Evolutionary conservation across 2,113 vertebrate species (phyloP).

Genomic region (Campylomormyrus numenius): DNA sequence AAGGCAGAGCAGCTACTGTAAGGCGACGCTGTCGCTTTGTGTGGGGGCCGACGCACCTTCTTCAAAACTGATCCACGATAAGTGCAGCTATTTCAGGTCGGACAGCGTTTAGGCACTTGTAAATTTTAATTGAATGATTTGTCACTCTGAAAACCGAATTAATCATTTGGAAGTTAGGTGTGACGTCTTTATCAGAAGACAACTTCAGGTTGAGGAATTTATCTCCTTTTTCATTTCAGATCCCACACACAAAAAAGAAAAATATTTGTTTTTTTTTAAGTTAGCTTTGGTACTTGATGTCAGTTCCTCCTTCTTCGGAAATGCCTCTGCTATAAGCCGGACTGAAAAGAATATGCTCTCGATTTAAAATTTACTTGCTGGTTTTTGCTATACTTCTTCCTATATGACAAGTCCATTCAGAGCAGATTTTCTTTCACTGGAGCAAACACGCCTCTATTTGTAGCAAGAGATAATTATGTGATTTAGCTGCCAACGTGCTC

Average conservation of each 20-base stretch:
- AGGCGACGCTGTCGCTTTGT: constrained; percentile 40
- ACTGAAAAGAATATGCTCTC: constrained; percentile 31
- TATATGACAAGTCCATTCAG: constrained; percentile 20
- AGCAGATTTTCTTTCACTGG: constrained; percentile 24
- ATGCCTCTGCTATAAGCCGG: constrained; percentile 25
- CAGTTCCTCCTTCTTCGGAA: constrained; percentile 23
- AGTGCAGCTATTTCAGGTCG: constrained; percentile 50
- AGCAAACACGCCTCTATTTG: constrained; percentile 11
- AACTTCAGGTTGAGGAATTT: constrained; percentile 39
- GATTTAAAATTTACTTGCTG: constrained; percentile 52
- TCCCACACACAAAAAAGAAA: constrained; percentile 47
- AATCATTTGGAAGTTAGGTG: constrained; percentile 48
- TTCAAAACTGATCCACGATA: constrained; percentile 50
- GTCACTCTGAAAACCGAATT: constrained; percentile 56
- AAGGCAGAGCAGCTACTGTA: constrained; percentile 1
- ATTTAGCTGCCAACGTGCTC: constrained; percentile 21
- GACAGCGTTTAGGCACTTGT: constrained; percentile 54
- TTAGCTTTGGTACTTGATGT: constrained; percentile 40
- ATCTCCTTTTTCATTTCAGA: constrained; percentile 21
- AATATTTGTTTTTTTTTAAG: constrained; percentile 26
- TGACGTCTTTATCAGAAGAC: constrained; percentile 54
- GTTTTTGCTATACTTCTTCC: constrained; percentile 35
- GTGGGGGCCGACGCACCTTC: constrained; percentile 30
- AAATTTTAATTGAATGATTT: constrained; percentile 60
- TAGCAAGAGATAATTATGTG: constrained; percentile 21